Conservation (phyloP, 2,888 invertebrate species). For the Xanthorhoe designata region DNA sequence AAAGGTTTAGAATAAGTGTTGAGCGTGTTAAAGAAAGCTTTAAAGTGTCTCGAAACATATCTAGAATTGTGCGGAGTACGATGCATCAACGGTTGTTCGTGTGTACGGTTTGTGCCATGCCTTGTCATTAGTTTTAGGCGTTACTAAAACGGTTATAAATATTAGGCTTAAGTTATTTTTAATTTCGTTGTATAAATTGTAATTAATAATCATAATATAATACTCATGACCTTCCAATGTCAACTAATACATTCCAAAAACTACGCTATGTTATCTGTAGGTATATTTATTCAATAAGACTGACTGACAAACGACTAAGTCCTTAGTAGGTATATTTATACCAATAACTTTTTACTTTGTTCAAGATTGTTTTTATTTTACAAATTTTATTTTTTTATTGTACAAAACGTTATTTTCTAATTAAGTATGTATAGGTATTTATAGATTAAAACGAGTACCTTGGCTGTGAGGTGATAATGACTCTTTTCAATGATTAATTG, state of each 20-base stretch:
- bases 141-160: constrained; percentile 50
- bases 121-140: constrained; percentile 52
- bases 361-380: constrained; percentile 54
- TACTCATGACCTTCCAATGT: constrained; percentile 56
- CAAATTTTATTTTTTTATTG: constrained; percentile 43
- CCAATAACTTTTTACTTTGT: constrained; percentile 54
- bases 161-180: constrained; percentile 45
- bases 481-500: constrained; percentile 53
- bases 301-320: constrained; percentile 65
- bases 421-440: constrained; percentile 14
- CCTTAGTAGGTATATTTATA: constrained; percentile 54
- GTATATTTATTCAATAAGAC: constrained; percentile 67
- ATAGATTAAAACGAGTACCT: constrained; percentile 52
- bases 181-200: constrained; percentile 34
- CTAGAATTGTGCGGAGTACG: constrained; percentile 52
- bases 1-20: constrained; percentile 14
- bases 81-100: constrained; percentile 44
- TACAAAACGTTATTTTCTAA: constrained; percentile 38
- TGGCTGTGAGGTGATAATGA: constrained; percentile 74
- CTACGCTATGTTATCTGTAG: constrained; percentile 51
- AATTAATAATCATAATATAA: constrained; percentile 38
- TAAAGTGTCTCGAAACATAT: constrained; percentile 69
- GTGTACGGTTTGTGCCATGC: constrained; percentile 60
- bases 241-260: constrained; percentile 61
- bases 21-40: constrained; percentile 65